Conservation (phyloP, 2,113 vertebrate species). For the Conger conger region DNA sequence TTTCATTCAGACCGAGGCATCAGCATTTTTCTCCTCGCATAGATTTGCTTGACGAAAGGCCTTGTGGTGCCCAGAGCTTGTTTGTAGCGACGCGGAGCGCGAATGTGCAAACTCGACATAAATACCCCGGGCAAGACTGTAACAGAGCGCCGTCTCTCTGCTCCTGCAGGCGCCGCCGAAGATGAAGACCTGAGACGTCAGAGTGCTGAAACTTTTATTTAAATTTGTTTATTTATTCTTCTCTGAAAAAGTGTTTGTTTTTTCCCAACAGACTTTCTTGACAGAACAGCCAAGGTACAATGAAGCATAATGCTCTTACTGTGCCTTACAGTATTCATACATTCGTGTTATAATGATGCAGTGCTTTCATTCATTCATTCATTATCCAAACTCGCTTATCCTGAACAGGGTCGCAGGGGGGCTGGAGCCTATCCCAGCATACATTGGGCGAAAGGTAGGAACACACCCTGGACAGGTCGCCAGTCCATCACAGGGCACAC, state of each 20-base stretch:
- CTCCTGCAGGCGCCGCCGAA: background rate
- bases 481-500: too few relatives aligned
- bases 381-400: too few relatives aligned
- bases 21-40: background rate
- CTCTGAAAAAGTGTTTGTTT: background rate
- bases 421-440: too few relatives aligned
- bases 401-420: too few relatives aligned
- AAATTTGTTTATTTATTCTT: background rate
- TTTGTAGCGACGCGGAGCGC: background rate
- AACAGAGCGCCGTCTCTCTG: background rate
- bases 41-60: background rate
- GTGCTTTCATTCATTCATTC: too few relatives aligned
- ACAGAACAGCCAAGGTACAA: background rate
- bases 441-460: too few relatives aligned
- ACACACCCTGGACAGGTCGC: too few relatives aligned
- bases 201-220: background rate
- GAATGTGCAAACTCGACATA: constrained; percentile 2
- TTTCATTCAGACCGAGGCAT: background rate
- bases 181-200: background rate
- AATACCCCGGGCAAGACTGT: background rate
- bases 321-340: background rate
- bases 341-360: background rate
- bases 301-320: background rate
- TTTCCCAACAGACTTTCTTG: background rate
- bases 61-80: background rate